Evolutionary conservation across 37 sponge, comb jelly and placozoan species (phyloP).

Genomic region (Hexactinellida sp.): DNA sequence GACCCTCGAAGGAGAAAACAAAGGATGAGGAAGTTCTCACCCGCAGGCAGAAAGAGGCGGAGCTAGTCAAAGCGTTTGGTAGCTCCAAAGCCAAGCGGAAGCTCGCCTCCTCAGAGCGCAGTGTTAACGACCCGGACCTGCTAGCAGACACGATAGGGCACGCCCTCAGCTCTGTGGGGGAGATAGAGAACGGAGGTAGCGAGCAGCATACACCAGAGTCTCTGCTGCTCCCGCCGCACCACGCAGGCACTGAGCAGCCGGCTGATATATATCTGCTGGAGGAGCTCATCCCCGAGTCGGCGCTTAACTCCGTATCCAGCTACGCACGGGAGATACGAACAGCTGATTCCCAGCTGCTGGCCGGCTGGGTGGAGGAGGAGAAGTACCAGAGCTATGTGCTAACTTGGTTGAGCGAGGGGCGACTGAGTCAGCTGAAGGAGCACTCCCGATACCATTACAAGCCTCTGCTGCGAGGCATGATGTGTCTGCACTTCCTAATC

Average conservation of each 20-base stretch:
- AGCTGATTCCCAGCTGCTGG: not conserved
- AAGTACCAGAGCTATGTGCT: not conserved
- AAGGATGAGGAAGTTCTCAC: not conserved
- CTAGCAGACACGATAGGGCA: not conserved
- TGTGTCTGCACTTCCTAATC: not conserved
- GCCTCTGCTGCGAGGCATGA: not conserved
- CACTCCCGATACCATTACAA: not conserved
- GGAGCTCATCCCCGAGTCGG: not conserved
- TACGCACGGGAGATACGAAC: slow-evolving; percentile 12
- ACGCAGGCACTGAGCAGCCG: not conserved
- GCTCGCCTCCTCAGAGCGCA: not conserved
- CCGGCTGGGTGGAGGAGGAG: not conserved
- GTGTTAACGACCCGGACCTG: not conserved
- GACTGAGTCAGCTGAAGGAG: not conserved
- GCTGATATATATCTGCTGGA: not conserved
- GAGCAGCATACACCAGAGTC: not conserved
- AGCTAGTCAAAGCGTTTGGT: not conserved
- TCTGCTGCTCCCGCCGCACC: not conserved
- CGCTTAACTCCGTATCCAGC: not conserved
- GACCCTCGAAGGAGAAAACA: not conserved
- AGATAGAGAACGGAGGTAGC: not conserved
- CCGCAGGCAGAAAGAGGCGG: not conserved
- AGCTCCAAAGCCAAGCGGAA: not conserved
- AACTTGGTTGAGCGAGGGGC: not conserved
- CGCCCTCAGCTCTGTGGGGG: not conserved